Evolutionary conservation across 2,888 invertebrate species (phyloP), one percentile per base, ranked within the genome.

Genomic region (Xestia ashworthii): DNA sequence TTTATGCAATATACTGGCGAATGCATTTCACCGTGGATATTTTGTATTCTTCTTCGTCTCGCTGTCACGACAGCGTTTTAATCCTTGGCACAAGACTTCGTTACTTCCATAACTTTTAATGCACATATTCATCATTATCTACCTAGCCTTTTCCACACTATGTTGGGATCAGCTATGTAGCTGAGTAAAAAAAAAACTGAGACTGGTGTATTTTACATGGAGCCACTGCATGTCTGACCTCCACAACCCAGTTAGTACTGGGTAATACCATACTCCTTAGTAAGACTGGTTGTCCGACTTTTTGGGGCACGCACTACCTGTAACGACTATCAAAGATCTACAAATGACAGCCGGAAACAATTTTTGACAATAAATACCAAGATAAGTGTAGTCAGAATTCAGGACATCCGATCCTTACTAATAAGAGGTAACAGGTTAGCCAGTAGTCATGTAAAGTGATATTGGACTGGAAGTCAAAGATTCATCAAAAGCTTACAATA

Each of bases 1-100:
- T 72, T 73, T 66, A 62, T 67, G 41, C 60, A 62, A 62, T 62
- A 19, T 9, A 9, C 62, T 62, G 38, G 60, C 3, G 19, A 38
- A 38, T 62, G 38, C 62, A 38, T 38, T 19, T 38, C 38, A 38
- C 5, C 4, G 19, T 19, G 9, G 19, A 32, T 32, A 32, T 60
- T 32, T 60, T 32, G 3, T 16, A 3, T 58, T 25, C 25, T 16
- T 58, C 0, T 58, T 25, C 25, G 6, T 25, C 25, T 25, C 58
- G n/a, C 14, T 25, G 25, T 25, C 58, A 14, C 25, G 25, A 25
- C 25, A 6, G 14, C 6, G 16, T 58, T 32, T 58, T 16, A 58
- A 58, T 19, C 4, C 19, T 62, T 62, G 19, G 14, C 58, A 1
- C 14, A 58, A 58, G 58, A 38, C 9, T 25, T 62, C 19, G 32